Base-by-base conservation (phyloP, 2,888 invertebrate species). In the Lysandra bellargus region DNA sequence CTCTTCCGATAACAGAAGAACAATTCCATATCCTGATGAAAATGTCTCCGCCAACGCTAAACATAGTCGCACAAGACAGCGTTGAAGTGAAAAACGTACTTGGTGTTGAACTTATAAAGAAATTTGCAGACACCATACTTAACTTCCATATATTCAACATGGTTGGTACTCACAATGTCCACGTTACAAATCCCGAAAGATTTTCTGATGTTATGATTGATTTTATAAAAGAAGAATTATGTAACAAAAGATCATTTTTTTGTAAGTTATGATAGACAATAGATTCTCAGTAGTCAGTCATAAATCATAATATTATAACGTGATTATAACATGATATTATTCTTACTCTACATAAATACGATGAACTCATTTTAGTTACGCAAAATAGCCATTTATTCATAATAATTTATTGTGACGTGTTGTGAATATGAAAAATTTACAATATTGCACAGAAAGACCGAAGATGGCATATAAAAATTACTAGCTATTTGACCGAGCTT, bases 141-240 rank as follows among this genome's bases (percentile, higher is more conserved):
- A 80, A 86, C 75, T 86, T 84, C 80, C 79, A 81, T 12, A 79
- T 85, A 33, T 79, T 86, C 0, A 81, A 85, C n/a, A 91, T 96
- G 0, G 84, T 86, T 0, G 96, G 96, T 0, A 89, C 91, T 80
- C 96, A 96, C 81, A 95, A 96, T 84, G 91, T 95, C 14, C 96
- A 96, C 84, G 93, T 95, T 78, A 95, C 94, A 78, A 85, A 92
- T 81, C 95, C 96, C 4, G 94, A 95, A 82, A 83, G 84, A 17
- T 88, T 96, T 23, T 94, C 91, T 1, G 85, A 87, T 0, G 80
- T 88, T 81, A 84, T 95, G 74, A 82, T 83, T 1, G 83, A 87
- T 9, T 94, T 93, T 86, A 85, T 95, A 3, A 84, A 85, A 40
- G 83, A 76, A 49, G 82, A 82, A 23, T 23, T 23, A 23, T 64